A percentile compares a stretch with the other conserved stretches of the same genome.
Evolutionary conservation across 2,797 vertebrate species (phyloP).

Genomic region (Peromyscus aztecus): DNA sequence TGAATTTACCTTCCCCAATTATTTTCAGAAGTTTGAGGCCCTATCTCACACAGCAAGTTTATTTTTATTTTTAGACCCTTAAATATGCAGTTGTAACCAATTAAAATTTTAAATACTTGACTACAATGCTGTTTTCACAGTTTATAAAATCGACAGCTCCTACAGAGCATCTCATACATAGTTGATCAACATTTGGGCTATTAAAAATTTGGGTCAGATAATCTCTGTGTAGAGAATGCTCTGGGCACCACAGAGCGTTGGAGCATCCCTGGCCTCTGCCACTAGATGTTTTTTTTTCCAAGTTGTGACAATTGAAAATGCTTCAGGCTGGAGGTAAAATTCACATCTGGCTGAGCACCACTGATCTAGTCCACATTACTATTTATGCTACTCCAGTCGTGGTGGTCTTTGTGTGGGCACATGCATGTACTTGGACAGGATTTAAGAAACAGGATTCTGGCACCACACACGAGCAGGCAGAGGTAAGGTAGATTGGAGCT

Average conservation of each 20-base stretch:
- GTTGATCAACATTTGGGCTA: neutral
- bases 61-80: neutral
- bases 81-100: conserved; percentile 15
- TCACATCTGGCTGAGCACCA: neutral
- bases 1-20: neutral
- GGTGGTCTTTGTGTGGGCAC: neutral
- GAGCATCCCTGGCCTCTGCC: neutral
- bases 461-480: neutral
- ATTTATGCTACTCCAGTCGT: neutral
- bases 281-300: neutral
- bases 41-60: neutral
- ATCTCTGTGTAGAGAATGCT: neutral
- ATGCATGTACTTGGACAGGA: neutral
- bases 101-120: neutral
- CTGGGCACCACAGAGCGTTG: neutral
- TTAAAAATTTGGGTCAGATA: neutral
- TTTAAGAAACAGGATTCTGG: neutral
- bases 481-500: neutral
- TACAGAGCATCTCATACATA: neutral
- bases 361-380: neutral
- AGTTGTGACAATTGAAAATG: neutral
- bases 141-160: neutral
- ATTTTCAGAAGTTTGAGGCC: neutral
- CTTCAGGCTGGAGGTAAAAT: no score
- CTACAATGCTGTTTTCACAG: neutral